Evolutionary conservation across 1,140 invertebrate species (phyloP), one percentile per base, ranked within the genome.

Genomic region (Steinernema feltiae): DNA sequence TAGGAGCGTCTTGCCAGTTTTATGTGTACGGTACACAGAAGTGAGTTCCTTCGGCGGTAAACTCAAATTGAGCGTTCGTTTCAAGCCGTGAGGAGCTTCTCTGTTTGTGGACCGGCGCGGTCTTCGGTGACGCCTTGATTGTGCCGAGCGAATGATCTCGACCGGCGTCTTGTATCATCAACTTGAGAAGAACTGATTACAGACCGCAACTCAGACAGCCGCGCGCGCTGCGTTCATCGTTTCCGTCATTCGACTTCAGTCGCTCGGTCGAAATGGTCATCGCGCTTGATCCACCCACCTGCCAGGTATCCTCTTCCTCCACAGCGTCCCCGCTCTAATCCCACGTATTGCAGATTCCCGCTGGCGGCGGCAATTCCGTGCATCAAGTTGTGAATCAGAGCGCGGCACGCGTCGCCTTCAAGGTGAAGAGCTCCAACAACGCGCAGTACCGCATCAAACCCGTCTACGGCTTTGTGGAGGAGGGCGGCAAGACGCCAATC

Each of bases 361-460:
- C 80, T 72, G 76, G 72, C 72, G 80, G 80, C 21, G 80, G 80
- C 17, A 73, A 69, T 3, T 82, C 80, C 12, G 76, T 74, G 46
- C 80, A 81, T 30, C 78, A 81, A 32, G 69, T 81, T 17, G 69
- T 70, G 48, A 81, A 82, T 35, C 48, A 69, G 24, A 75, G 75
- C 21, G 76, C 69, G 17, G 53, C 63, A 31, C 80, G 80, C 29
- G 48, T 82, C n/a, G 76, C 80, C 69, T 83, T 84, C 82, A 84
- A 82, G 74, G 72, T 79, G 12, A 80, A 82, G 71, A 82, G 80
- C 7, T 80, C 82, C n/a, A 82, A 82, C 81, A 82, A 84, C 69
- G 80, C 74, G 18, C 73, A 84, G 48, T 84, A 84, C 72, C 82
- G 82, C 63, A 53, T 84, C 31, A 81, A 79, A 27, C 78, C 82